Conservation (phyloP, 2,888 invertebrate genomes). For the Rhogogaster chlorosoma region DNA sequence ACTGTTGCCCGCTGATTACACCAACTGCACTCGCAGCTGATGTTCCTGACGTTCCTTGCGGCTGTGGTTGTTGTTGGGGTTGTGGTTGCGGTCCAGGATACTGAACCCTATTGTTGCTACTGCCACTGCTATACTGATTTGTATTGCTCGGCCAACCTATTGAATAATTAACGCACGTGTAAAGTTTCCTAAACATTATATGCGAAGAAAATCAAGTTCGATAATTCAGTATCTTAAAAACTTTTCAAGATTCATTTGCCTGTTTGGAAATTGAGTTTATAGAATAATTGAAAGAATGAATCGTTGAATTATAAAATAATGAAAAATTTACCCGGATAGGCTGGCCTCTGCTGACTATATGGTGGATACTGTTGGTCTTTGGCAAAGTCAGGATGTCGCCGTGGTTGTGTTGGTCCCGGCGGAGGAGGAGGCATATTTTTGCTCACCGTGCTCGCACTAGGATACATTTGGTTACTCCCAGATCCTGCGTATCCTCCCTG, state of each 20-base stretch:
- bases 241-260: neutral
- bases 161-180: constrained; percentile 62
- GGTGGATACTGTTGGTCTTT: constrained; percentile 87
- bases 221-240: neutral
- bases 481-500: constrained; percentile 72
- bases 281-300: neutral
- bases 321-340: constrained; percentile 81
- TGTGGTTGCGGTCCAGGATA: constrained; percentile 72
- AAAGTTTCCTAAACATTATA: neutral
- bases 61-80: constrained; percentile 63
- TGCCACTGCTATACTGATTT: constrained; percentile 76
- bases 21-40: constrained; percentile 65
- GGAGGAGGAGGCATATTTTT: constrained; percentile 84
- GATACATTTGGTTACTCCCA: constrained; percentile 77
- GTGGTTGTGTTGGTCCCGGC: constrained; percentile 82
- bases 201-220: neutral
- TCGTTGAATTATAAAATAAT: neutral
- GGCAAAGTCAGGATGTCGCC: constrained; percentile 91
- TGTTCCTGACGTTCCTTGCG: constrained; percentile 62
- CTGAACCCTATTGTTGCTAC: constrained; percentile 71
- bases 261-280: neutral
- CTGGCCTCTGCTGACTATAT: constrained; percentile 84
- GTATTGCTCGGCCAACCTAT: constrained; percentile 84
- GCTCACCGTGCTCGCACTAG: constrained; percentile 77
- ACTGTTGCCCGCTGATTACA: constrained; percentile 67